Evolutionary conservation across 2,113 vertebrate species (phyloP), one percentile per base, ranked within the genome.

Genomic region (Chitala chitala): DNA sequence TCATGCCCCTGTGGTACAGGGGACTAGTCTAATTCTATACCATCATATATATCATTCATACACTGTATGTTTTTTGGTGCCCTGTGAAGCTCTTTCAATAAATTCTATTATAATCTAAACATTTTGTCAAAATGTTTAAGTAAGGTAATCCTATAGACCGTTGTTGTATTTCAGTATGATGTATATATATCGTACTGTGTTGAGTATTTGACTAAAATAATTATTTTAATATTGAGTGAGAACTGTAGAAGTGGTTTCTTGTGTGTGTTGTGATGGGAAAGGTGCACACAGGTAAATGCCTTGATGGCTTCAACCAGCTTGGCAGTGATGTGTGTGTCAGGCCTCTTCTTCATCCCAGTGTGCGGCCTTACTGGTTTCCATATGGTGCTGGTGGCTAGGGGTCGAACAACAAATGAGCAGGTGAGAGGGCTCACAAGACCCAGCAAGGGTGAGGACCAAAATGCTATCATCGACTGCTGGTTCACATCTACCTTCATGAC

Each of bases 331-430:
- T 95, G 95, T 75, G 90, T 97, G 80, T 93, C 95, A 0, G 96
- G 94, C 2, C 83, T 98, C 54, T 98, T 99, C 87, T 94, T 98
- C 56, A 91, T 99, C 76, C 96, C 96, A 0, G 94, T 98, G 72
- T 87, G 96, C 40, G 96, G 96, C 68, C 92, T 99, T 75, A 92
- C 96, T 38, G 94, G 95, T 61, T 99, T 99, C 86, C 96, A 98
- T 33, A 87, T 98, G 75, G 94, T 96, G 76, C 87, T 99, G 48
- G 96, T 99, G 76, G 94, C 93, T 22, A 88, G 95, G 81, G 96
- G 95, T 26, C 93, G 95, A 74, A 98, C 96, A 44, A 99, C 96
- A 6, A 99, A 98, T 20, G 96, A 99, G 76, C 96, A 99, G 91
- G 96, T 99, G 84, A 77, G 84, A 56, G 3, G 3, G 17, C 48